phyloP scores from a whole-genome alignment of 2,888 invertebrate species.

The Patella ulyssiponensis region DNA sequence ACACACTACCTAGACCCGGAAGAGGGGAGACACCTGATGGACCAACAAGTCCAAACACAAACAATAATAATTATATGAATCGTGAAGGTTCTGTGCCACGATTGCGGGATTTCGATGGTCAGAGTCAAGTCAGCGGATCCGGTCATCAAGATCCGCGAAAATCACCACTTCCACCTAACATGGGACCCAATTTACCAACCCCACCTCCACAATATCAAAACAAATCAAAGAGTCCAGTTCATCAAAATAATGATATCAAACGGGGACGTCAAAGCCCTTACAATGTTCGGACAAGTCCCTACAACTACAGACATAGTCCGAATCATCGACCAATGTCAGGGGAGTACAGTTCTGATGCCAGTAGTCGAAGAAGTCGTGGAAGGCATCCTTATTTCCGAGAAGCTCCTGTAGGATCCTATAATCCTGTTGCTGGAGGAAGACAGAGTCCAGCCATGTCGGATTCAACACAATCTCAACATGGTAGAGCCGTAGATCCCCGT shows the following conservation, averaged over 20 bases:
- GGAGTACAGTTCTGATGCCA: slow-evolving; percentile 57
- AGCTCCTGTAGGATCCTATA: slow-evolving; percentile 13
- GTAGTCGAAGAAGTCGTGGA: slow-evolving; percentile 45
- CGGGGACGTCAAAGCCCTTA: background rate
- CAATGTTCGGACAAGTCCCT: background rate
- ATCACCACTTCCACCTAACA: slow-evolving; percentile 28
- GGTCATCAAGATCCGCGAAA: slow-evolving; percentile 30
- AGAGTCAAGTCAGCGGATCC: slow-evolving; percentile 53
- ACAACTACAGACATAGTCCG: slow-evolving; percentile 33
- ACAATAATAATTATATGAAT: slow-evolving; percentile 43
- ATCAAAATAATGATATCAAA: slow-evolving; percentile 7
- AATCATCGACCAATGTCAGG: slow-evolving; percentile 42
- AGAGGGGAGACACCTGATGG: background rate
- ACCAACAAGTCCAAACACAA: slow-evolving; percentile 24
- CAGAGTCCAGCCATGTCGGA: slow-evolving; percentile 40
- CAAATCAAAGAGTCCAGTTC: slow-evolving; percentile 12
- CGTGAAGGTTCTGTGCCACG: slow-evolving; percentile 53
- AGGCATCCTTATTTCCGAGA: slow-evolving; percentile 24
- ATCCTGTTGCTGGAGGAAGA: slow-evolving; percentile 29
- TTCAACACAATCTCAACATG: slow-evolving; percentile 28
- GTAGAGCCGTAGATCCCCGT: slow-evolving; percentile 21
- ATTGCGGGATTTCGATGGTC: slow-evolving; percentile 60
- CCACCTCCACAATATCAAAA: slow-evolving; percentile 14
- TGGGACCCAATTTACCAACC: slow-evolving; percentile 11
- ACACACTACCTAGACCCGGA: slow-evolving; percentile 49